Percentiles rank a stretch among this genome's conserved stretches.
Conservation (phyloP, 2,113 vertebrate genomes). For the Atractosteus spatula region DNA sequence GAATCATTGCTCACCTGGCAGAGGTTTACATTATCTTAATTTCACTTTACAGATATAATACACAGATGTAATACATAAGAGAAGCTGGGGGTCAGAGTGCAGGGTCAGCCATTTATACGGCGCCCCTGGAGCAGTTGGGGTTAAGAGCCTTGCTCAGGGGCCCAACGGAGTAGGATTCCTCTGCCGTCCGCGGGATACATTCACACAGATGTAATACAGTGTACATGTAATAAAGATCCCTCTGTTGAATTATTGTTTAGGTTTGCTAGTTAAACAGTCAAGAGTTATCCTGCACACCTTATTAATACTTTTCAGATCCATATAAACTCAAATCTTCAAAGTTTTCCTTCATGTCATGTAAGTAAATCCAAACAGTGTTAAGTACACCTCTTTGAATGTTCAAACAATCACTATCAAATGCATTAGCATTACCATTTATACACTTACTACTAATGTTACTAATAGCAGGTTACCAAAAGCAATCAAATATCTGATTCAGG, state of each 20-base stretch:
- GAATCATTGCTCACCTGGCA: slow-evolving; percentile 1
- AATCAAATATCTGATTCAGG: no score
- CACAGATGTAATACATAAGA: not conserved
- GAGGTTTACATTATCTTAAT: not conserved
- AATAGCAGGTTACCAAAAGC: no score
- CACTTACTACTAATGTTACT: no score
- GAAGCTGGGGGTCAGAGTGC: no score
- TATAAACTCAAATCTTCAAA: not conserved
- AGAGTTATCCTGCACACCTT: not conserved
- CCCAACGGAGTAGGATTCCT: no score
- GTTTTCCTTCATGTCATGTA: not conserved
- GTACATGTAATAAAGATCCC: not conserved
- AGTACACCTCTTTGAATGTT: not conserved
- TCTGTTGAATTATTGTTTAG: slow-evolving; percentile 7
- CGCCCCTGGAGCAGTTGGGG: no score
- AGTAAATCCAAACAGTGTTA: not conserved
- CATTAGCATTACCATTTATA: no score
- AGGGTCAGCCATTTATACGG: no score
- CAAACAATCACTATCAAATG: not conserved
- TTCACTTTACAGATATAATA: not conserved
- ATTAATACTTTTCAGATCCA: not conserved
- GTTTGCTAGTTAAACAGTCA: not conserved
- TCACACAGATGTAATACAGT: not conserved
- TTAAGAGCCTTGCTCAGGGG: no score
- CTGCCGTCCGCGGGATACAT: not conserved